Conservation (phyloP, 2,888 invertebrate genomes). For the Pteria penguin region DNA sequence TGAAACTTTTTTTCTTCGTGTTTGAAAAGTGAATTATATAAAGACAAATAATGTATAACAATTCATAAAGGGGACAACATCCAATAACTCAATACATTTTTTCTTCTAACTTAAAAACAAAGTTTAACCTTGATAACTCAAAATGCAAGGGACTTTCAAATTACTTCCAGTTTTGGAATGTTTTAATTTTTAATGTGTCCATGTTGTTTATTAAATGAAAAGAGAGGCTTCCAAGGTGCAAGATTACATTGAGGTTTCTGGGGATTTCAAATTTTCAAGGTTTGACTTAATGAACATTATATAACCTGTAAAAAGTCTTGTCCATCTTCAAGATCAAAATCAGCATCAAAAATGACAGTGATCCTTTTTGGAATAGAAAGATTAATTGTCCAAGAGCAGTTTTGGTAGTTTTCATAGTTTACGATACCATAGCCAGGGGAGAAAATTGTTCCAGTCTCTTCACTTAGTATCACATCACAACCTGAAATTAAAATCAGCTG, state of each 20-base stretch:
- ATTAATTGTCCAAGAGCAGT: conserved; percentile 91
- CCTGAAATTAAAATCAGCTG: too few species aligned
- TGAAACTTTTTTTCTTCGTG: too few species aligned
- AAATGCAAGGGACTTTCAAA: too few species aligned
- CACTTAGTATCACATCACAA: conserved; percentile 84
- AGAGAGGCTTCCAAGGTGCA: neutral
- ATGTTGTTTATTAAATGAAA: neutral
- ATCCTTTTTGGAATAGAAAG: conserved; percentile 89
- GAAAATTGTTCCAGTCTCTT: conserved; percentile 90
- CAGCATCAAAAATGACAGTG: conserved; percentile 89
- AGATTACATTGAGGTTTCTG: neutral
- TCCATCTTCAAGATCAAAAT: conserved; percentile 92
- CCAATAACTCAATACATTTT: too few species aligned
- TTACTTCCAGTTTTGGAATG: neutral
- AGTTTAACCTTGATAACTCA: too few species aligned
- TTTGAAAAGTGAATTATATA: too few species aligned
- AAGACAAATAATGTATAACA: too few species aligned
- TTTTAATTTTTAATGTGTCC: too few species aligned
- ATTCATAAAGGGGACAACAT: too few species aligned
- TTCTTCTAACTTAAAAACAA: too few species aligned
- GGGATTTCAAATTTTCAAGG: neutral
- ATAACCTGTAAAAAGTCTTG: conserved; percentile 89
- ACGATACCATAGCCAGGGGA: conserved; percentile 93
- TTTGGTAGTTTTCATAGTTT: conserved; percentile 94
- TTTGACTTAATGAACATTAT: neutral